Base-by-base conservation (phyloP, 2,113 vertebrate genomes). In the Oreochromis tanganicae region DNA sequence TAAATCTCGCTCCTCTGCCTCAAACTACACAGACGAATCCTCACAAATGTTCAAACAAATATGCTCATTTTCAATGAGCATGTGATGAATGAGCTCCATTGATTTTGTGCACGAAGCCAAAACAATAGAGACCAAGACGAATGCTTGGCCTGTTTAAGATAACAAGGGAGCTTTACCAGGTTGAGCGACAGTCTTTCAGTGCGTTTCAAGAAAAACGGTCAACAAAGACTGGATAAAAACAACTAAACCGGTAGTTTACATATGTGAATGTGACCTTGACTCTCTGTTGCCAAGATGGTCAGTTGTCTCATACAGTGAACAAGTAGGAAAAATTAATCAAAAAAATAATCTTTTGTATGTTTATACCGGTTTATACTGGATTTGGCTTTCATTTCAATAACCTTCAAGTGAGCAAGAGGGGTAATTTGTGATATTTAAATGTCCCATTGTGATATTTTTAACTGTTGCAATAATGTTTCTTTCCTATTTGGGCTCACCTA, bases 41-140 rank as follows among this genome's bases (percentile, higher is more conserved):
- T 80, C 87, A 41, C 81, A 92, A 94, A 88, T 89, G 85, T 88
- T 93, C 89, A 91, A 85, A 89, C 94, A 95, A 94, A 95, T 93
- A 88, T 66, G 87, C 89, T 91, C 83, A 73, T 93, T 93, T 93
- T 61, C 86, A 92, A 92, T 88, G 88, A 90, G 83, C 59, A 68
- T 55, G 91, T 93, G 93, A 95, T 94, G 91, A 94, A 95, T 89
- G 92, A 82, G 91, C 88, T 79, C 78, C 82, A 92, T 89, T 94
- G 92, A 91, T 95, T 94, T 87, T 86, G 83, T 83, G 85, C 84
- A 61, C 85, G 91, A 85, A 86, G 86, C 87, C 78, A 68, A 89
- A 93, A 95, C 92, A 95, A 95, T 90, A 63, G 89, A 85, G 82
- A 91, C 85, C 90, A 88, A 93, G 90, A 95, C 50, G 87, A 95